These are phyloP conservation scores for Stigmatopora nigra DNA, from an alignment of 2,113 vertebrate species.

Conservation along the genomic window DNA sequence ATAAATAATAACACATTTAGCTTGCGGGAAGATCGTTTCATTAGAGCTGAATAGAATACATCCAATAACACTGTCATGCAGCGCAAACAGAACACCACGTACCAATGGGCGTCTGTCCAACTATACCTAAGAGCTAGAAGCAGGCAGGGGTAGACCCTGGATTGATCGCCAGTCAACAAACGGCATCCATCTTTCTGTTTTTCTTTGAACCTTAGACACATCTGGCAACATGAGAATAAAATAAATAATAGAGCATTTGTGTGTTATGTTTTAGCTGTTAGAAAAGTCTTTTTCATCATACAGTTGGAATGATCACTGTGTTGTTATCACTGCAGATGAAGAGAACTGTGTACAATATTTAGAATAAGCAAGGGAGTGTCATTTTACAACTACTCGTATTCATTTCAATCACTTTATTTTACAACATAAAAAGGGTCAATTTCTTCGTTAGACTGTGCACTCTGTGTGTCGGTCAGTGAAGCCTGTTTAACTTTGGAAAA, in stretches of 20 bases:
- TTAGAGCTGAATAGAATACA: neutral
- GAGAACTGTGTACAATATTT: conserved; percentile 17
- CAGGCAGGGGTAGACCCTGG: neutral
- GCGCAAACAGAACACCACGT: neutral
- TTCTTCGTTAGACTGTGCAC: neutral
- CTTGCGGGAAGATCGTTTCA: neutral
- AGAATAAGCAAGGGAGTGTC: neutral
- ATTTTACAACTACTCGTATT: neutral
- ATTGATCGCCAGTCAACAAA: neutral
- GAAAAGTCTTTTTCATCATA: conserved; percentile 38
- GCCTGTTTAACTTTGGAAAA: neutral
- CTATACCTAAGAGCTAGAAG: neutral
- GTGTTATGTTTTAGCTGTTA: neutral
- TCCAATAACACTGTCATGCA: neutral
- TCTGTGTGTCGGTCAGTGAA: neutral
- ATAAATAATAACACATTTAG: neutral
- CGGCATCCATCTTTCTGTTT: neutral
- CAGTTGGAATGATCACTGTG: neutral
- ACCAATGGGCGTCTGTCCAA: conserved; percentile 1
- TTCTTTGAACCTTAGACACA: conserved; percentile 28
- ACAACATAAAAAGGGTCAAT: neutral
- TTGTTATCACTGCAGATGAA: neutral
- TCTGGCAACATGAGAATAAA: neutral
- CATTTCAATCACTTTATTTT: neutral
- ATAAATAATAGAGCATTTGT: conserved; percentile 17